Conservation (phyloP, 64 coral and sea anemone genomes). For the Actinia tenebrosa region DNA sequence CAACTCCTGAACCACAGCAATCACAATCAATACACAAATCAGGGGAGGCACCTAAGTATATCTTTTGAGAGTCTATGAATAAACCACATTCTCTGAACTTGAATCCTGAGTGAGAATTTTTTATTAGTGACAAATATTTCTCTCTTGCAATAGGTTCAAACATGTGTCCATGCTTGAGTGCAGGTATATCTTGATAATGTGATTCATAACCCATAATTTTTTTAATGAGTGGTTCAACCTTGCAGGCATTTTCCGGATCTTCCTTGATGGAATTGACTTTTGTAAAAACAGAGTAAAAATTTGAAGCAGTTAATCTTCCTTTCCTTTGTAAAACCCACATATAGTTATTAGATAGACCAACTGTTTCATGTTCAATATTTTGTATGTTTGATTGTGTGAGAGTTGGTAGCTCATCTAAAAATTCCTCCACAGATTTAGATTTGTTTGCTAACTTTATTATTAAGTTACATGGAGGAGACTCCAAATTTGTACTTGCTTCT, state of each 20-base stretch:
- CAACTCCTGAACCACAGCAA: slow-evolving; percentile 31
- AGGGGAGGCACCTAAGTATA: slow-evolving; percentile 44
- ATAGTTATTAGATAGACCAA: slow-evolving; percentile 27
- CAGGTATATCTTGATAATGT: neutral
- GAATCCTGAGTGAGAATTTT: too few relatives aligned
- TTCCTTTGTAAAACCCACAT: neutral
- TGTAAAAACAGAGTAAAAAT: slow-evolving; percentile 47
- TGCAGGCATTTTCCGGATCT: too few relatives aligned
- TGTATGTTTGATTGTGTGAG: neutral
- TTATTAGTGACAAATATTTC: too few relatives aligned
- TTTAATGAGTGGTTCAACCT: neutral
- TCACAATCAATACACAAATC: slow-evolving; percentile 41
- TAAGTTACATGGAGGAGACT: too few relatives aligned
- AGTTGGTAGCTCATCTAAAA: neutral
- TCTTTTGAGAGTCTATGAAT: neutral
- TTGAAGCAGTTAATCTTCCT: slow-evolving; percentile 49
- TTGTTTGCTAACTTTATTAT: too few relatives aligned
- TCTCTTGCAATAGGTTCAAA: too few relatives aligned
- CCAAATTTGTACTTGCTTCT: too few relatives aligned
- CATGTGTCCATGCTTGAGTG: slow-evolving; percentile 28
- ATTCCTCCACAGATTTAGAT: too few relatives aligned
- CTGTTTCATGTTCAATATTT: slow-evolving; percentile 15
- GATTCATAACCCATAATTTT: too few relatives aligned
- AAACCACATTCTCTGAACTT: too few relatives aligned
- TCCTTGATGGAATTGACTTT: slow-evolving; percentile 19